These are phyloP conservation scores for Holothuria scabra DNA, from an alignment of 53 echinoderm and acorn worm genomes.

Conservation along the genomic window DNA sequence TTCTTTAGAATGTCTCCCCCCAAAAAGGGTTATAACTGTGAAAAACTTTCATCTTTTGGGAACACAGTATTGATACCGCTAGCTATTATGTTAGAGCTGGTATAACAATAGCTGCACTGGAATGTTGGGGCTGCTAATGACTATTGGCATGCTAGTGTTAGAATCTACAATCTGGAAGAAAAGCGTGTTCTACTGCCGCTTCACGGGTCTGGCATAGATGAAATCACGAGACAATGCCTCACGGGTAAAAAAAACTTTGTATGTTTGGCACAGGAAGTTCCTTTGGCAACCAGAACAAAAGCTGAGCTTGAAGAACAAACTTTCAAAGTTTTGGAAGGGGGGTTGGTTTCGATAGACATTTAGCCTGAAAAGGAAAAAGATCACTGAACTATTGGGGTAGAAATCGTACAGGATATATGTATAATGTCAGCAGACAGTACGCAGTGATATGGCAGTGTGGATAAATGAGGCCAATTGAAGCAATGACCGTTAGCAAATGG, in stretches of 20 bases:
- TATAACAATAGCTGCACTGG: constrained; percentile 22
- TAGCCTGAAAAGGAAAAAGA: too few relatives aligned
- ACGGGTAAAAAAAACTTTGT: constrained; percentile 6
- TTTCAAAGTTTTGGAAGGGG: constrained; percentile 22
- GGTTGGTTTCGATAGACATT: constrained; percentile 1
- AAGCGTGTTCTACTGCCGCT: too few relatives aligned
- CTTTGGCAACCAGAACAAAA: constrained; percentile 20
- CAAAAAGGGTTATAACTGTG: background rate
- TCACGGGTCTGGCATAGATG: background rate
- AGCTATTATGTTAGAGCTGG: constrained; percentile 14
- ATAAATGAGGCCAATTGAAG: too few relatives aligned
- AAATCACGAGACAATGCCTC: constrained; percentile 26
- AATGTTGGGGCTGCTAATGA: constrained; percentile 12
- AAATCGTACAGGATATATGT: too few relatives aligned
- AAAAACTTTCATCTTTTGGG: background rate
- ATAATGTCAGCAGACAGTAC: too few relatives aligned
- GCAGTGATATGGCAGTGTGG: too few relatives aligned
- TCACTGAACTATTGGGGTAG: too few relatives aligned
- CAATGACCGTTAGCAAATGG: too few relatives aligned
- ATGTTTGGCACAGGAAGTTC: constrained; percentile 35
- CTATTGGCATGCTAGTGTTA: constrained; percentile 6
- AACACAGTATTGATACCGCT: constrained; percentile 28
- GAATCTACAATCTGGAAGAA: constrained; percentile 4
- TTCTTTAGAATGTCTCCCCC: constrained; percentile 9
- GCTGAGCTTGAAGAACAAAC: constrained; percentile 23